Evolutionary conservation across 2,113 vertebrate genomes (phyloP).

Genomic region (Alouatta palliata): DNA sequence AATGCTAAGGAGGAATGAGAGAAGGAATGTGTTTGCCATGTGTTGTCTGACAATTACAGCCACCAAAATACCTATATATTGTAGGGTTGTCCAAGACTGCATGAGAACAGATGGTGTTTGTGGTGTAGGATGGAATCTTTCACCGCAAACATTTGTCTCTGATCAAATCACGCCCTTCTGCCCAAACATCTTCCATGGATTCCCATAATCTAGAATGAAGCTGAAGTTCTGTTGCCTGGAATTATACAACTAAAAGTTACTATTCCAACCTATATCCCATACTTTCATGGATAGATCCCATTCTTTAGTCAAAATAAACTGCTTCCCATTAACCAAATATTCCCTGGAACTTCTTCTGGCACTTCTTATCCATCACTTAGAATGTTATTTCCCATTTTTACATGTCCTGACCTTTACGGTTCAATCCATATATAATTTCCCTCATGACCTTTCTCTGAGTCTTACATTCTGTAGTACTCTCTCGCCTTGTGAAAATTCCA

Average conservation of each 20-base stretch:
- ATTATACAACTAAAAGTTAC: not conserved
- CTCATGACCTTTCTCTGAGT: not conserved
- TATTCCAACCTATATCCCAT: not conserved
- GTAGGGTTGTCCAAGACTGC: not conserved
- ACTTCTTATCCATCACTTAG: not conserved
- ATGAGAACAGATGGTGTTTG: not conserved
- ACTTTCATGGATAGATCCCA: not conserved
- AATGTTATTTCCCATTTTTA: not conserved
- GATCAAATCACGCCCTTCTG: not conserved
- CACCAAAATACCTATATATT: not conserved
- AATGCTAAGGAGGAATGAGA: not conserved
- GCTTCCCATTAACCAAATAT: not conserved
- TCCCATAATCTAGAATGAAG: not conserved
- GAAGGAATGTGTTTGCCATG: not conserved
- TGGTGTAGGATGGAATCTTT: not conserved
- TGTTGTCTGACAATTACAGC: not conserved
- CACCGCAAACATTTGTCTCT: not conserved
- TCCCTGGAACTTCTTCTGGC: not conserved
- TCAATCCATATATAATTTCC: not conserved
- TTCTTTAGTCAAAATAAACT: not conserved
- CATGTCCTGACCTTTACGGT: not conserved
- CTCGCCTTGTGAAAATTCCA: not conserved
- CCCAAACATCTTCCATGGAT: not conserved
- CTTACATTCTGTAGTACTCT: not conserved
- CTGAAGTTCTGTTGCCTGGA: not conserved